Evolutionary conservation across 2,797 vertebrate genomes (phyloP).

Genomic region (Chlorospingus semifuscus): DNA sequence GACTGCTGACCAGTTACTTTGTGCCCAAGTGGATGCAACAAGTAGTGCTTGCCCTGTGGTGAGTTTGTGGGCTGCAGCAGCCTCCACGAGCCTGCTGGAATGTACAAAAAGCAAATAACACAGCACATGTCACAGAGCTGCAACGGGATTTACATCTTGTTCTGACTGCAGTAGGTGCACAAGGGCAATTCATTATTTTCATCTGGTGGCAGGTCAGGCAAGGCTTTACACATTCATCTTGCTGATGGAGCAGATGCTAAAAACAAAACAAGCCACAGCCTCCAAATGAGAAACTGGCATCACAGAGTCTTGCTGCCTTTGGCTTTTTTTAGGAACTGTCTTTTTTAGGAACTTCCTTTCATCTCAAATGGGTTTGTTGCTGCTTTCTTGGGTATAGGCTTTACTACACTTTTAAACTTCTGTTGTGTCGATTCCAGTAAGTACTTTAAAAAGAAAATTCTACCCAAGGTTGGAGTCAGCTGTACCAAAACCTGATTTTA

Average conservation of each 20-base stretch:
- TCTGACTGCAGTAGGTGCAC: neutral
- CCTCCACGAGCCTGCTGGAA: neutral
- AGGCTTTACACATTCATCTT: neutral
- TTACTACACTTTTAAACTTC: neutral
- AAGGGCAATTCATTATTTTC: neutral
- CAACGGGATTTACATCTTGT: neutral
- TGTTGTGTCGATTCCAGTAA: neutral
- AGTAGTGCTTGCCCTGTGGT: neutral
- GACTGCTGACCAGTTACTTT: neutral
- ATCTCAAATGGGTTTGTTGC: neutral
- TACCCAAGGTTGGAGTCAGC: neutral
- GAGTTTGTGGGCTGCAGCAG: neutral
- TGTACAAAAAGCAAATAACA: fast-evolving
- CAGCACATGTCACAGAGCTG: neutral
- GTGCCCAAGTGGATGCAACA: neutral
- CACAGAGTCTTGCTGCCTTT: neutral
- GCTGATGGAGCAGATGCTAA: neutral
- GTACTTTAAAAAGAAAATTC: neutral
- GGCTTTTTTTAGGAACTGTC: neutral
- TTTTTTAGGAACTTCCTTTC: neutral
- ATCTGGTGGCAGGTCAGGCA: neutral
- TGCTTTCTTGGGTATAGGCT: neutral
- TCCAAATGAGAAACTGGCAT: neutral
- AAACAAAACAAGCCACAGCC: neutral
- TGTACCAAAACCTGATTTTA: neutral